A percentile compares a stretch with the other conserved stretches of the same genome.
These are phyloP conservation scores for Aotus griseimembra DNA, from an alignment of 2,797 vertebrate species.

Conservation along the genomic window DNA sequence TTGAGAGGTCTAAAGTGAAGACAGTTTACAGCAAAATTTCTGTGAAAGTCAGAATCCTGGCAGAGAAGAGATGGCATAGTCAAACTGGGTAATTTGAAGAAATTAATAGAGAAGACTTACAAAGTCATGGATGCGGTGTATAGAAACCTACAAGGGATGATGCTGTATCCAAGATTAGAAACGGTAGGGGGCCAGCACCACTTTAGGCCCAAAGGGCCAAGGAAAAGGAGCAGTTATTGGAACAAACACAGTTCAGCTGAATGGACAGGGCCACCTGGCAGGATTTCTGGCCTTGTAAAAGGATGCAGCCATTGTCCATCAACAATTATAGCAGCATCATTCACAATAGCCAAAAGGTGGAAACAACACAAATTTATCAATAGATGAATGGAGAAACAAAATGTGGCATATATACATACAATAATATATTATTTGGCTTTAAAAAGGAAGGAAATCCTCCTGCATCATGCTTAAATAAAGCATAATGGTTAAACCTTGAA, in stretches of 20 bases:
- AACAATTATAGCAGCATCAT: not conserved
- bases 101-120: not conserved
- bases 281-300: not conserved
- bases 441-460: not conserved
- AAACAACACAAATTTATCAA: not conserved
- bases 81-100: not conserved
- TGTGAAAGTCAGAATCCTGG: not conserved
- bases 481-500: not conserved
- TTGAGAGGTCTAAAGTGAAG: not conserved
- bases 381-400: not conserved
- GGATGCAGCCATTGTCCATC: not conserved
- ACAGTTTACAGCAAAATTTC: not conserved
- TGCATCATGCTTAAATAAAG: not conserved
- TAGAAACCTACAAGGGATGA: not conserved
- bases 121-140: not conserved
- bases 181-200: not conserved
- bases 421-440: not conserved
- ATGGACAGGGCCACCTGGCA: not conserved
- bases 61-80: not conserved
- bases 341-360: not conserved
- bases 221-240: not conserved
- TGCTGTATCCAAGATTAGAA: not conserved
- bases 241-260: not conserved
- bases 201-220: not conserved
- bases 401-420: not conserved